phyloP scores from a whole-genome alignment of 2,113 vertebrate species.

The Phainopepla nitens region DNA sequence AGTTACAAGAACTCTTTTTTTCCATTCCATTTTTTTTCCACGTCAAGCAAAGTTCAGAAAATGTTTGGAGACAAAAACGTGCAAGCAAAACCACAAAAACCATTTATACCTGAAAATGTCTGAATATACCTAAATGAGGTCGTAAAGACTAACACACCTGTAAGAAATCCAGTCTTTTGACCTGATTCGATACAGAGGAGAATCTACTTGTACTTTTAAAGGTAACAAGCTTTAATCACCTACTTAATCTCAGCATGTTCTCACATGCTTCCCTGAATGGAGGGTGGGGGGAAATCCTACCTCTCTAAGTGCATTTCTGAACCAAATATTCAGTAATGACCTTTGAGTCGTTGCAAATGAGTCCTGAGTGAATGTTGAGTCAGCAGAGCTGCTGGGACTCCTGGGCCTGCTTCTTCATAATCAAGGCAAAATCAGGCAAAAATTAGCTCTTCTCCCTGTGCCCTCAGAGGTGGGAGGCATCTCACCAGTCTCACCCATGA shows the following conservation, averaged over 20 bases:
- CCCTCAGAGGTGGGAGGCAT: neutral
- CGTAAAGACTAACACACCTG: neutral
- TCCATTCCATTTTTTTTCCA: neutral
- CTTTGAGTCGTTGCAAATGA: neutral
- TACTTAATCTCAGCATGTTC: neutral
- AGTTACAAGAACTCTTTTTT: neutral
- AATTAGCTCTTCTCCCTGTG: rapidly evolving
- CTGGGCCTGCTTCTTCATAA: neutral
- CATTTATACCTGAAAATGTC: neutral
- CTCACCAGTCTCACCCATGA: neutral
- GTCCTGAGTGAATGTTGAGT: neutral
- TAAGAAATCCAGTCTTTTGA: neutral
- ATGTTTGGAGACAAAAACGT: neutral
- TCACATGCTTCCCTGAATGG: neutral
- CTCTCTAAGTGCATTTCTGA: neutral
- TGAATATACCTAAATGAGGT: neutral
- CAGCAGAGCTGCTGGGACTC: neutral
- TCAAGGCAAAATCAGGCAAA: neutral
- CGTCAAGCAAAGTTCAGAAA: neutral
- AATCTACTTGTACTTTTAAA: neutral
- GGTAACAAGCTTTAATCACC: neutral
- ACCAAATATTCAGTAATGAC: neutral
- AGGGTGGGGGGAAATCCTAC: neutral
- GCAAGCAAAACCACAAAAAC: neutral
- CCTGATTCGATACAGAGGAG: neutral